Base-by-base conservation (phyloP, 1,140 invertebrate genomes). In the Musca domestica region DNA sequence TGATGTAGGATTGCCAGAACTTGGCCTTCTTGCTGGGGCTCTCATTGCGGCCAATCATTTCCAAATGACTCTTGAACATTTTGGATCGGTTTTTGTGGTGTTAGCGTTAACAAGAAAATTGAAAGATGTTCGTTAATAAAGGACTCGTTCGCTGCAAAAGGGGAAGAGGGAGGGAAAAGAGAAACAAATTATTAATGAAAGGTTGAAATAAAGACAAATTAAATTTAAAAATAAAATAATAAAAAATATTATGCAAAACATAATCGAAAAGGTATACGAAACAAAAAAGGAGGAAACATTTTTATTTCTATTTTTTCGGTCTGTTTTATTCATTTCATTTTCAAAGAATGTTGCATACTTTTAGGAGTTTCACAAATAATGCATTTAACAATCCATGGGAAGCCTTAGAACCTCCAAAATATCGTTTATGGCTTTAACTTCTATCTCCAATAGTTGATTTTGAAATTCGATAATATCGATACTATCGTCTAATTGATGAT, bases 41-140 rank as follows among this genome's bases (percentile, higher is more conserved):
- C 85, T 95, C 92, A 81, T 95, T 93, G 84, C 92, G 90, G 83
- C 92, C 91, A 83, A 95, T 94, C 90, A 94, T 94, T 86, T 94
- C 92, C 84, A 95, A 88, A 86, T 93, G 92, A 84, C 85, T 92
- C 87, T 90, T 93, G 87, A 92, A 92, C 90, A 93, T 91, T 87
- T 88, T 92, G 34, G 87, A 87, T 87, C 75, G 81, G 74, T 86
- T 87, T 87, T 86, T 87, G 83, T 84, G 84, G 85, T 82, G 83
- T 84, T 77, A 83, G 81, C 79, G 81, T 77, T 83, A 78, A 83
- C 79, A 83, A 83, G 74, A 79, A 74, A 75, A 72, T 74, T 71
- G 48, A 48, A 64, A 64, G 23, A 69, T 49, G 41, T 70, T 80
- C 77, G 77, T 77, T 76, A 72, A 63, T 66, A 54, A 69, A 54